A percentile compares a stretch with the other conserved stretches of the same genome.
Evolutionary conservation across 2,113 vertebrate species (phyloP).

Genomic region (Larimichthys crocea): DNA sequence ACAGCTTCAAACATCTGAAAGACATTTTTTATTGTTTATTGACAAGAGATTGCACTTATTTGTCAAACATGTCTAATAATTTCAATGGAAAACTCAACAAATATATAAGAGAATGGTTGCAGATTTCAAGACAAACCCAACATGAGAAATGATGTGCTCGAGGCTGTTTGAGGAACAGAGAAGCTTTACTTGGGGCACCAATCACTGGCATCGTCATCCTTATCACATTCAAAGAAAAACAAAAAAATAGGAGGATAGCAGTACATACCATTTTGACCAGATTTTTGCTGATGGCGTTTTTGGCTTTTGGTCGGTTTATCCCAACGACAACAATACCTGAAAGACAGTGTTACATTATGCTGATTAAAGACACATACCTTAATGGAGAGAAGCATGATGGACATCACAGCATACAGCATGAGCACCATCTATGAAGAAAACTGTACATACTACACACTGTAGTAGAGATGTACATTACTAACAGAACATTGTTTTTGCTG

Average conservation of each 20-base stretch:
- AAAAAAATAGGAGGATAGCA: not conserved
- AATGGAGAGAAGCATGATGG: not conserved
- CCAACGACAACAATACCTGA: slow-evolving; percentile 96
- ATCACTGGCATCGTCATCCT: not conserved
- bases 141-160: too few species aligned
- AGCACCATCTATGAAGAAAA: not conserved
- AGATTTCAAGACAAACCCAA: not conserved
- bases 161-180: not conserved
- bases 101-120: too few species aligned
- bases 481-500: not conserved
- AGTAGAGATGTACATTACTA: not conserved
- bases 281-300: slow-evolving; percentile 97
- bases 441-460: not conserved
- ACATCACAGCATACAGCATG: not conserved
- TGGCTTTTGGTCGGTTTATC: slow-evolving; percentile 94
- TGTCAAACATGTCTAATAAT: not conserved
- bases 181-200: not conserved
- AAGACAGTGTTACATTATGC: slow-evolving; percentile 47
- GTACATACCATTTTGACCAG: slow-evolving; percentile 93
- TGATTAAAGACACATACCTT: not conserved
- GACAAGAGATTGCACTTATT: not conserved
- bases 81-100: not conserved
- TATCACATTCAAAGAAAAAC: not conserved
- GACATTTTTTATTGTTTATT: not conserved
- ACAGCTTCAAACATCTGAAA: slow-evolving; percentile 92